Evolutionary conservation across 2,797 vertebrate genomes (phyloP).

Genomic region (Esox masquinongy): DNA sequence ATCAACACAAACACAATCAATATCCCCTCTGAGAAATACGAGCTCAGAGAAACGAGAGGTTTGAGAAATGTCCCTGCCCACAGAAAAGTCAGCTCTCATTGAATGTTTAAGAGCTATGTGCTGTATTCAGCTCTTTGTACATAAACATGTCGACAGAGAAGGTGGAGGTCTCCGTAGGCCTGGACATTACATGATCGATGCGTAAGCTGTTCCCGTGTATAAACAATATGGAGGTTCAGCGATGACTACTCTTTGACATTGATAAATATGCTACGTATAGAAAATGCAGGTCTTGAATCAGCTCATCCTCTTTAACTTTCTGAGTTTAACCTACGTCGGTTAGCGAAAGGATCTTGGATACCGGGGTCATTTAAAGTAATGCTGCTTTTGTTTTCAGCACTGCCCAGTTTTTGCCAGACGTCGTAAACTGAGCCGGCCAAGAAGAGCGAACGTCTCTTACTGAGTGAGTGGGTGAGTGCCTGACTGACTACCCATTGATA

Average conservation of each 20-base stretch:
- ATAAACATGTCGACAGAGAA: conserved; percentile 59
- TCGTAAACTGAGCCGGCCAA: no score
- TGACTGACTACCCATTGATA: no score
- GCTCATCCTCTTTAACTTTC: neutral
- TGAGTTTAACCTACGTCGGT: neutral
- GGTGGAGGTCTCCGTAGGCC: conserved; percentile 54
- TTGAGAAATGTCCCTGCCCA: conserved; percentile 34
- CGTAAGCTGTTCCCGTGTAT: no score
- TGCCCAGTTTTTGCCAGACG: no score
- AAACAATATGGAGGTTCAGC: conserved; percentile 50
- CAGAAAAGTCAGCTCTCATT: conserved; percentile 22
- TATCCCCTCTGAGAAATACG: conserved; percentile 46
- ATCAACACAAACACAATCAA: conserved; percentile 53
- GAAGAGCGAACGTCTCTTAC: no score
- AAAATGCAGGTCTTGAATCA: conserved; percentile 30
- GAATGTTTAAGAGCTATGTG: conserved; percentile 39
- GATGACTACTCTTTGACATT: conserved; percentile 62
- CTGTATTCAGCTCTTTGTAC: conserved; percentile 47
- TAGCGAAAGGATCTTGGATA: no score
- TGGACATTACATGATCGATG: conserved; percentile 66
- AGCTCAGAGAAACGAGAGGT: conserved; percentile 31
- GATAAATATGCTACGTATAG: conserved; percentile 36
- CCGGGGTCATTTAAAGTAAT: no score
- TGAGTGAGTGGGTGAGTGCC: no score
- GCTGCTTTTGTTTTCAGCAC: no score